phyloP scores from a whole-genome alignment of 2,113 vertebrate genomes.

The Candoia aspera region DNA sequence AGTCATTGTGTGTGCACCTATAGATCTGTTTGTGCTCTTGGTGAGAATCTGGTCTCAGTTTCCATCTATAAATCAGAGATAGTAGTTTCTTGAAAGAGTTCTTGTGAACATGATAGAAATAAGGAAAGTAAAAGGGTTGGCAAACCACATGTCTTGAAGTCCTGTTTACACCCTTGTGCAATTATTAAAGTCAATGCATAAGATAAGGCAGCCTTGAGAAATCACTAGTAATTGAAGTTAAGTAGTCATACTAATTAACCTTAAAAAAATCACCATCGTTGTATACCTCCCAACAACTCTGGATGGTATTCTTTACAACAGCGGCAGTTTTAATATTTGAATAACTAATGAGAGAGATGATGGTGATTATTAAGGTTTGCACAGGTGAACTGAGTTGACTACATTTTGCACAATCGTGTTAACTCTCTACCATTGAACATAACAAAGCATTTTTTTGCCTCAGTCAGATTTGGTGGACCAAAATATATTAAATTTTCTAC shows the following conservation, averaged over 20 bases:
- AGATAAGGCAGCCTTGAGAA: background rate
- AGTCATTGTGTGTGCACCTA: background rate
- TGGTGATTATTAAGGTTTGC: no score
- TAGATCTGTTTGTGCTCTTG: background rate
- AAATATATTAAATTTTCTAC: slow-evolving; percentile 92
- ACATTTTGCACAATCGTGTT: background rate
- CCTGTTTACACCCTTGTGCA: no score
- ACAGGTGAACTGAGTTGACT: background rate
- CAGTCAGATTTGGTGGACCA: slow-evolving; percentile 94
- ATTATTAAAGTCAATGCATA: background rate
- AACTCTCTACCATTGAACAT: slow-evolving; percentile 51
- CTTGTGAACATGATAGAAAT: background rate
- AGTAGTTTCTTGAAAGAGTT: background rate
- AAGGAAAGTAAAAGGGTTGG: background rate
- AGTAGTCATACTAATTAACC: background rate
- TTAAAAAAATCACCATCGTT: no score
- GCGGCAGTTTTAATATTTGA: background rate
- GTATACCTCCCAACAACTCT: background rate
- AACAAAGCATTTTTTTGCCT: slow-evolving; percentile 76
- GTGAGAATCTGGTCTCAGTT: background rate
- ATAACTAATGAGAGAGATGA: background rate
- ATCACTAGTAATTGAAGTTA: background rate
- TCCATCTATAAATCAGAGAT: background rate
- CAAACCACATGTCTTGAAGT: background rate
- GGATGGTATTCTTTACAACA: background rate